Conservation (phyloP, 1,140 invertebrate genomes). For the Drosophila ficusphila region DNA sequence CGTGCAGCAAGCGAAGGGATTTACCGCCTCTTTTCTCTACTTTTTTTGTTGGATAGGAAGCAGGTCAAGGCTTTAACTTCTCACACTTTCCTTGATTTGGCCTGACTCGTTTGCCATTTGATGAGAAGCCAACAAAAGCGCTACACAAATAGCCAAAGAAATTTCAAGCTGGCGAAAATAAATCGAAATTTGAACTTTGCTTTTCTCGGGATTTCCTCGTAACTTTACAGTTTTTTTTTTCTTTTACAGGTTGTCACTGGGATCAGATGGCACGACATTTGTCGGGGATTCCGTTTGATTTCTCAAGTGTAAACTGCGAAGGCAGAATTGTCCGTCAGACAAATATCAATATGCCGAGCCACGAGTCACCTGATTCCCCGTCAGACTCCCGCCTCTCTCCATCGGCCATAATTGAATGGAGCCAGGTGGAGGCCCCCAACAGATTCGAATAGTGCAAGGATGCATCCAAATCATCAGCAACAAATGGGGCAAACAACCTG, state of each 20-base stretch:
- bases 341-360: slow-evolving; percentile 71
- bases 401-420: slow-evolving; percentile 63
- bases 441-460: slow-evolving; percentile 1
- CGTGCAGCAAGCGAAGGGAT: slow-evolving; percentile 56
- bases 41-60: slow-evolving; percentile 13
- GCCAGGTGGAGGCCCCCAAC: background rate
- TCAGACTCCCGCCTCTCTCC: background rate
- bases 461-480: slow-evolving; percentile 40
- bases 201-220: slow-evolving; percentile 16
- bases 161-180: slow-evolving; percentile 68
- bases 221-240: background rate
- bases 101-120: slow-evolving; percentile 68
- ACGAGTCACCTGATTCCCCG: slow-evolving; percentile 9
- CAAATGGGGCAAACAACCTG: slow-evolving; percentile 42
- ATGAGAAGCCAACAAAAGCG: slow-evolving; percentile 67
- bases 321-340: slow-evolving; percentile 51
- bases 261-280: slow-evolving; percentile 70
- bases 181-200: slow-evolving; percentile 73
- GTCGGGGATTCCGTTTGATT: slow-evolving; percentile 71
- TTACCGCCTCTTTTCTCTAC: slow-evolving; percentile 14
- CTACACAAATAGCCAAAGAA: slow-evolving; percentile 57
- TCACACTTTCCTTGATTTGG: slow-evolving; percentile 45
- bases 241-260: background rate
- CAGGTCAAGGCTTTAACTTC: slow-evolving; percentile 75
- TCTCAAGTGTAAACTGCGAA: slow-evolving; percentile 74